phyloP scores from a whole-genome alignment of 2,113 vertebrate species.

The Mystacornis crossleyi region DNA sequence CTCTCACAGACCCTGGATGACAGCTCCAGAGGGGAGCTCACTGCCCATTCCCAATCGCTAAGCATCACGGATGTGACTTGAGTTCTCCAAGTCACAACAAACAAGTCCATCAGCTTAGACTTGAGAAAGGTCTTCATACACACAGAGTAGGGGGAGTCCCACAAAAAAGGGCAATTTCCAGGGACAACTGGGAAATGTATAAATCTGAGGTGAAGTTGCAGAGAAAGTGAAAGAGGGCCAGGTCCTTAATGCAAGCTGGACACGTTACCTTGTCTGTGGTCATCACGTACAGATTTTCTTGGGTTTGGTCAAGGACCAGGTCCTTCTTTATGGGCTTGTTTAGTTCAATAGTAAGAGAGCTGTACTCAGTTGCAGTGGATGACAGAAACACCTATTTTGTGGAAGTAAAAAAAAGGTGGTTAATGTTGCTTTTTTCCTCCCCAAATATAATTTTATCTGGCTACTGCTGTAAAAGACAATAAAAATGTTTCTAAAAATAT shows the following conservation, averaged over 20 bases:
- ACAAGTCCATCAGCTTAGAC: background rate
- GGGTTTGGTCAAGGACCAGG: conserved; percentile 81
- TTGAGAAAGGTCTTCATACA: background rate
- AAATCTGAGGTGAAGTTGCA: background rate
- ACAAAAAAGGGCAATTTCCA: background rate
- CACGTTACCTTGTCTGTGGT: conserved; percentile 85
- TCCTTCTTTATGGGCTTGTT: conserved; percentile 85
- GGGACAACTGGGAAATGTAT: background rate
- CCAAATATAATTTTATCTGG: background rate
- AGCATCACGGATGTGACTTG: background rate
- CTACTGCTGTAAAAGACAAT: background rate
- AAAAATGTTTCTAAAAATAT: background rate
- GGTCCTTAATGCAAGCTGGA: background rate
- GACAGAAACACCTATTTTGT: conserved; percentile 83
- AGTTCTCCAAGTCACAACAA: background rate
- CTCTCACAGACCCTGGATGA: background rate
- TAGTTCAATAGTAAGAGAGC: conserved; percentile 70
- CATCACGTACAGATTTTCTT: conserved; percentile 86
- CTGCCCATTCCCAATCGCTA: rapidly evolving
- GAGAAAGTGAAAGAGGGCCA: background rate
- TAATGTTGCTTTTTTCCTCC: background rate
- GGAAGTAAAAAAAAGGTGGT: background rate
- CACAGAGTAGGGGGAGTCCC: background rate
- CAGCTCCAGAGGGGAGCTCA: background rate
- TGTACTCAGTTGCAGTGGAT: conserved; percentile 72